Conservation (phyloP, 2,888 invertebrate genomes). For the Nematopogon swammerdamellus region DNA sequence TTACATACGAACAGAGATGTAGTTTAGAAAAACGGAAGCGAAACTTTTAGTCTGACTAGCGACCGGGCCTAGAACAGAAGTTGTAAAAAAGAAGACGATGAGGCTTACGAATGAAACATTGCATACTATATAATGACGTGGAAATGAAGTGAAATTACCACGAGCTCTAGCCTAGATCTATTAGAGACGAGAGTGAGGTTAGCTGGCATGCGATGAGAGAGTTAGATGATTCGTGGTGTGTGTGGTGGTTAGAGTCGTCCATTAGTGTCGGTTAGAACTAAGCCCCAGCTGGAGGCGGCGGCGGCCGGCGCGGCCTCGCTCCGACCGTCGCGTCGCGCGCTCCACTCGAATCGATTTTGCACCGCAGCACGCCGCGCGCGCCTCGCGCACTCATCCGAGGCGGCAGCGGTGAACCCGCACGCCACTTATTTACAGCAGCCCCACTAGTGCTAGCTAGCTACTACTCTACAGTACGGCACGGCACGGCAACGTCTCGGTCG, state of each 20-base stretch:
- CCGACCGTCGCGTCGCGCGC: conserved; percentile 12
- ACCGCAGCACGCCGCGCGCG: conserved; percentile 43
- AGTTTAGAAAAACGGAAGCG: no score
- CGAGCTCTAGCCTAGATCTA: no score
- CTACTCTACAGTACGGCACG: conserved; percentile 33
- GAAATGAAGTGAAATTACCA: no score
- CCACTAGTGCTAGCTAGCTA: conserved; percentile 24
- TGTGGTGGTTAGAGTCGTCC: conserved; percentile 32
- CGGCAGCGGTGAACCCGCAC: neutral
- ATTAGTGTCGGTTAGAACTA: conserved; percentile 54
- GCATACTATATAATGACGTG: no score
- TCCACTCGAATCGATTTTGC: conserved; percentile 48
- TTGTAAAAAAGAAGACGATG: no score
- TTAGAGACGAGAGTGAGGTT: neutral
- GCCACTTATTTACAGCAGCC: conserved; percentile 12
- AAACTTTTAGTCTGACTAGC: no score
- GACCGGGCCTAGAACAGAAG: no score
- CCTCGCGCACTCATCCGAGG: no score
- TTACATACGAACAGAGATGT: no score
- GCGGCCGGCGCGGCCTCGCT: conserved; percentile 21
- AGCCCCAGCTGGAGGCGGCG: conserved; percentile 46
- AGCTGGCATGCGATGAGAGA: neutral
- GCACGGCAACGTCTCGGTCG: conserved; percentile 26
- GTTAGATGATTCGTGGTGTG: neutral
- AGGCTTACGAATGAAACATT: no score